These are phyloP conservation scores for Lutjanus campechanus DNA, from an alignment of 2,797 vertebrate species.

Conservation along the genomic window DNA sequence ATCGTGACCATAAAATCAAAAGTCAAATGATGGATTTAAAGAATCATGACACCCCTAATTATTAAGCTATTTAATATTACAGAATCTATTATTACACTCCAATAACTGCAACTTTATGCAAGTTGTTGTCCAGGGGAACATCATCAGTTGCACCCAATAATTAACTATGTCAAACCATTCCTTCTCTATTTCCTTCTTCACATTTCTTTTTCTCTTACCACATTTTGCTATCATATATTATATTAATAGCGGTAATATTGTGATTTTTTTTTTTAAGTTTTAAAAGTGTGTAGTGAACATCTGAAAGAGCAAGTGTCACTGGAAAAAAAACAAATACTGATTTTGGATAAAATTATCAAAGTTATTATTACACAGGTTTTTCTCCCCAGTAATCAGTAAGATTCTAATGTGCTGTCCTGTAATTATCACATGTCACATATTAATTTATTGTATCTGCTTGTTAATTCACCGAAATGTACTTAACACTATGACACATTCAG, in stretches of 20 bases:
- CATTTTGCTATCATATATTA: background rate
- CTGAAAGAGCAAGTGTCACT: background rate
- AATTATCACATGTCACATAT: conserved; percentile 13
- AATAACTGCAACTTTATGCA: background rate
- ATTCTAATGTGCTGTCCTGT: conserved; percentile 18
- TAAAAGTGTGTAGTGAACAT: background rate
- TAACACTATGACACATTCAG: conserved; percentile 58
- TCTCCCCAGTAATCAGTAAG: background rate
- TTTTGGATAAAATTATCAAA: background rate
- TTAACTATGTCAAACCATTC: no score
- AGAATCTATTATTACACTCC: background rate
- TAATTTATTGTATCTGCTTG: conserved; percentile 45
- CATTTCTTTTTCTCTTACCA: no score
- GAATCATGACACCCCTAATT: no score
- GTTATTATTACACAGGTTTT: background rate
- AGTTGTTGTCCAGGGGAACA: background rate
- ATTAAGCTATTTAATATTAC: background rate
- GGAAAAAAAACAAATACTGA: background rate
- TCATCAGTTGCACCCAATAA: background rate
- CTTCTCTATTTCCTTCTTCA: no score
- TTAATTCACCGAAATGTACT: conserved; percentile 65
- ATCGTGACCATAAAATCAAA: no score
- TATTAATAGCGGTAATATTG: background rate
- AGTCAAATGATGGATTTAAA: no score
- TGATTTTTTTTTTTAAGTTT: background rate